These are phyloP conservation scores for Myotis vivesi DNA, from an alignment of 2,797 vertebrate species.

Conservation along the genomic window DNA sequence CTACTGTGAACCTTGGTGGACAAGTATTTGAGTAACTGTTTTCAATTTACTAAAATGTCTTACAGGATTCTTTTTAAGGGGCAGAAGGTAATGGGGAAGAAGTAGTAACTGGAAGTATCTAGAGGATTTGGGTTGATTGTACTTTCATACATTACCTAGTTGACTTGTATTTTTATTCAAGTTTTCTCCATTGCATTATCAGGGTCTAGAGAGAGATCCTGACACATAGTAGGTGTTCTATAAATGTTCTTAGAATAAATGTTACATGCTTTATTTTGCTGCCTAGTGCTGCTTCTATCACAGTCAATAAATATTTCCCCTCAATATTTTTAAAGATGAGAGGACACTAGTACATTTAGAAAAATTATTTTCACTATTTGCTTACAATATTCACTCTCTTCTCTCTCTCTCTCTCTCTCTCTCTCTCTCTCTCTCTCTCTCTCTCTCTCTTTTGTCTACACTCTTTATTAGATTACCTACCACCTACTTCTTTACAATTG, in stretches of 20 bases:
- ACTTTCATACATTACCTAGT: not conserved
- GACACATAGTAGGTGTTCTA: not conserved
- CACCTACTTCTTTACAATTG: not conserved
- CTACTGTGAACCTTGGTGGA: not conserved
- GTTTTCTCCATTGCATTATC: not conserved
- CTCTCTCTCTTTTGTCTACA: not conserved
- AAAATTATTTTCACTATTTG: conserved; percentile 3
- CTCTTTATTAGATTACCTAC: not conserved
- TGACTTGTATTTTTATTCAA: not conserved
- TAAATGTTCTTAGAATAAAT: not conserved
- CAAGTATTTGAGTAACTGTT: not conserved
- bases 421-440: not conserved
- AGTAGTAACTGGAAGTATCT: not conserved
- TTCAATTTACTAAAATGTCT: not conserved
- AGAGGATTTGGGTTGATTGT: not conserved
- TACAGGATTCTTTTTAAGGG: not conserved
- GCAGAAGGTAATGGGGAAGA: accelerated
- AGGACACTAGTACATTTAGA: not conserved
- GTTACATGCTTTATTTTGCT: not conserved
- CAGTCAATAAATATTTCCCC: not conserved
- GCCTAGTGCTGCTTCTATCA: not conserved
- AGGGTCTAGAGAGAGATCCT: not conserved
- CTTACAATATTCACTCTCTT: not conserved
- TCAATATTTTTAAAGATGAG: not conserved
- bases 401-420: not conserved